Percentiles rank a stretch among this genome's conserved stretches.
These are phyloP conservation scores for Syrphus vitripennis DNA, from an alignment of 2,888 invertebrate species.

Conservation along the genomic window DNA sequence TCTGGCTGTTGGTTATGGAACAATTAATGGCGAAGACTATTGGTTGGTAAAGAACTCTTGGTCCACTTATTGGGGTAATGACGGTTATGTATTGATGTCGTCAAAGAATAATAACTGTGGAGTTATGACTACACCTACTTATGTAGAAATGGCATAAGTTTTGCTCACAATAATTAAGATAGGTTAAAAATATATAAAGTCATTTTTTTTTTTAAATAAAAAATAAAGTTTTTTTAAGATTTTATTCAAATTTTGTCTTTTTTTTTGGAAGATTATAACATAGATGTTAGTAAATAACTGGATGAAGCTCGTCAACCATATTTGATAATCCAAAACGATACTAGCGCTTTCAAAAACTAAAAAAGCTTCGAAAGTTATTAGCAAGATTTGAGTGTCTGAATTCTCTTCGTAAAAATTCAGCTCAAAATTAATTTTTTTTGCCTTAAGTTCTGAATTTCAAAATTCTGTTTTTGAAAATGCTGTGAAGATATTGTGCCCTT, in stretches of 20 bases:
- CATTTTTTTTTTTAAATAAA: slow-evolving; percentile 22
- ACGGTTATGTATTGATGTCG: slow-evolving; percentile 96
- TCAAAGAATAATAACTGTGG: slow-evolving; percentile 96
- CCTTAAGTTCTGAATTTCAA: no score
- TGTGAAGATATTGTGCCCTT: no score
- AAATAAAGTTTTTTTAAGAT: not conserved
- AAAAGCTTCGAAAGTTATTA: no score
- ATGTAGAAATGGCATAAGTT: slow-evolving; percentile 84
- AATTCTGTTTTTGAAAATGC: no score
- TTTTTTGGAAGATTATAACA: no score
- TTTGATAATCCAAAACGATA: no score
- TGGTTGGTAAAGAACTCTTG: slow-evolving; percentile 98
- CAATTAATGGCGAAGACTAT: slow-evolving; percentile 90
- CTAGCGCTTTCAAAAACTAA: no score
- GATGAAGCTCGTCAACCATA: no score
- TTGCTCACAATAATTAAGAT: not conserved
- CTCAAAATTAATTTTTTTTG: no score
- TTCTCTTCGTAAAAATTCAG: no score
- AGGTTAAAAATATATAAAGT: not conserved
- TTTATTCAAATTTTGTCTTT: not conserved
- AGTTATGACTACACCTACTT: slow-evolving; percentile 93
- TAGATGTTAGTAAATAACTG: no score
- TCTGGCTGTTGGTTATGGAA: slow-evolving; percentile 94
- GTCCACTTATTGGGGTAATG: slow-evolving; percentile 99
- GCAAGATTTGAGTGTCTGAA: no score